phyloP scores from a whole-genome alignment of 2,888 invertebrate species.

The Agrotis ipsilon region DNA sequence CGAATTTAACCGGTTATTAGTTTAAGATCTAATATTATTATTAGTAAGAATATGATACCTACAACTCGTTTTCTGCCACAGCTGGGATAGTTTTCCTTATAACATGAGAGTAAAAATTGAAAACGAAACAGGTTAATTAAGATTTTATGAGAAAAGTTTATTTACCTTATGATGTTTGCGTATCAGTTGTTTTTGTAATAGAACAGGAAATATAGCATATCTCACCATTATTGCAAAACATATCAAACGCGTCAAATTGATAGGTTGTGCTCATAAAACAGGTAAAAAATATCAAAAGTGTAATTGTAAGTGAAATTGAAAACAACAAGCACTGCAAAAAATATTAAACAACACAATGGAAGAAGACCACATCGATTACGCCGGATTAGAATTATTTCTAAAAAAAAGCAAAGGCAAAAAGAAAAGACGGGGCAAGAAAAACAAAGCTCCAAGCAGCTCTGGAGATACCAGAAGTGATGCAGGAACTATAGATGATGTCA shows the following conservation, averaged over 20 bases:
- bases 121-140: too few relatives aligned
- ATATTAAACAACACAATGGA: conserved; percentile 39
- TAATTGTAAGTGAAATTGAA: not conserved
- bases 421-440: conserved; percentile 35
- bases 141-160: too few relatives aligned
- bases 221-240: conserved; percentile 45
- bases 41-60: too few relatives aligned
- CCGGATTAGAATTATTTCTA: conserved; percentile 33
- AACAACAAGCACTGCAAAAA: too few relatives aligned
- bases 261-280: conserved; percentile 25
- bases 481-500: conserved; percentile 38
- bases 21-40: too few relatives aligned
- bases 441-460: conserved; percentile 23
- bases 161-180: too few relatives aligned
- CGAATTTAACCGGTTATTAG: too few relatives aligned
- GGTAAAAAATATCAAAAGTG: conserved; percentile 2
- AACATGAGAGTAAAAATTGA: too few relatives aligned
- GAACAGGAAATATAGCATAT: conserved; percentile 42
- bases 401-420: conserved; percentile 53
- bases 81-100: too few relatives aligned
- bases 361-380: too few relatives aligned
- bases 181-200: conserved; percentile 33
- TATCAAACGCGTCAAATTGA: conserved; percentile 33
- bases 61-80: too few relatives aligned
- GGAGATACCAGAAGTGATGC: conserved; percentile 48